Evolutionary conservation across 2,113 vertebrate genomes (phyloP).

Genomic region (Ceratotherium simum): DNA sequence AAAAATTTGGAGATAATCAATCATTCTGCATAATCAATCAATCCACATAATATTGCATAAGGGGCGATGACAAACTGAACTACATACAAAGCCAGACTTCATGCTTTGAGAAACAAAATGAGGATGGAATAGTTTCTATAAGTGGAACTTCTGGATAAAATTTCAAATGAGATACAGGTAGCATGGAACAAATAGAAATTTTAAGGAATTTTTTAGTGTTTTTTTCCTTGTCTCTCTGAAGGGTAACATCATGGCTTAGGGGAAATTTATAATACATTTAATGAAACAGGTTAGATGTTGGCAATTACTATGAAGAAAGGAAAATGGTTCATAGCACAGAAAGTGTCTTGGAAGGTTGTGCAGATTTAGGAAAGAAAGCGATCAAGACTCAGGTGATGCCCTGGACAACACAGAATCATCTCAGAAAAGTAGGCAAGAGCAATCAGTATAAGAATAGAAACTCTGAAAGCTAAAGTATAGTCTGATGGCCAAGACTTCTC

Average conservation of each 20-base stretch:
- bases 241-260: neutral
- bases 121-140: neutral
- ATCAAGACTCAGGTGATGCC: neutral
- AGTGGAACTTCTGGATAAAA: neutral
- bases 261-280: neutral
- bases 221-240: neutral
- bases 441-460: neutral
- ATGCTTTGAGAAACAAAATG: neutral
- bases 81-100: neutral
- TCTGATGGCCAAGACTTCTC: neutral
- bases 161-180: neutral
- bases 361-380: neutral
- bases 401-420: neutral
- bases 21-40: neutral
- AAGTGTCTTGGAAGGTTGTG: neutral
- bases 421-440: neutral
- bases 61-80: neutral
- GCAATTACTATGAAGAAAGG: neutral
- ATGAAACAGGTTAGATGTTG: neutral
- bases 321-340: neutral
- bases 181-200: neutral
- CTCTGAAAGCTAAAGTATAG: neutral
- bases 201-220: neutral
- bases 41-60: neutral
- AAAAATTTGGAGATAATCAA: neutral